These are phyloP conservation scores for Stichopus horrens DNA, from an alignment of 53 echinoderm and acorn worm species.

Conservation along the genomic window DNA sequence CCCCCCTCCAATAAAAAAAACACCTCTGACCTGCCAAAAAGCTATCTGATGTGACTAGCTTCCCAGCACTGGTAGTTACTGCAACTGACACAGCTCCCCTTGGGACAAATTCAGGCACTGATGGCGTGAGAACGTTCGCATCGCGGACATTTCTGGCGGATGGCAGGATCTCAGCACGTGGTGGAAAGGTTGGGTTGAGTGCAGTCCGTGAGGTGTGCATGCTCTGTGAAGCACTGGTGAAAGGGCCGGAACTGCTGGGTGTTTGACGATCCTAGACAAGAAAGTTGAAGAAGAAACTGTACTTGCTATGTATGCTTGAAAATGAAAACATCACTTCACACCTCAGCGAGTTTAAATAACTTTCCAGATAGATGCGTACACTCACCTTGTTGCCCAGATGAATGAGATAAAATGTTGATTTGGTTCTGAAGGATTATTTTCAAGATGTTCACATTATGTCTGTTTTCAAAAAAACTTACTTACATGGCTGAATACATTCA, in stretches of 20 bases:
- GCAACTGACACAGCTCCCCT: conserved; percentile 22
- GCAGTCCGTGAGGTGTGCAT: conserved; percentile 25
- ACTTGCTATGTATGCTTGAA: too few species aligned
- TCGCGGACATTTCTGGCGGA: conserved; percentile 59
- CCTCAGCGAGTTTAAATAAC: too few species aligned
- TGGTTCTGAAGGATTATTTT: too few species aligned
- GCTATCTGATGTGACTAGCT: conserved; percentile 15
- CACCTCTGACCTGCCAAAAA: neutral
- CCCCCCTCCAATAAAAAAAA: neutral
- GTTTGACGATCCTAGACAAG: conserved; percentile 17
- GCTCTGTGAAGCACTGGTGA: conserved; percentile 18
- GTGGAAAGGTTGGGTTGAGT: conserved; percentile 23
- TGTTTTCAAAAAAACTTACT: too few species aligned
- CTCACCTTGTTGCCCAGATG: too few species aligned
- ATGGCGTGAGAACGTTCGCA: conserved; percentile 20
- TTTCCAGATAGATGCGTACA: too few species aligned
- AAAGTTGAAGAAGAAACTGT: neutral
- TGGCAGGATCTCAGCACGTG: conserved; percentile 61
- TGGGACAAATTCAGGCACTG: conserved; percentile 93
- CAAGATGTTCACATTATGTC: too few species aligned
- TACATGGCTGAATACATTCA: too few species aligned
- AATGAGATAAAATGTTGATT: too few species aligned
- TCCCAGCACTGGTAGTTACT: conserved; percentile 42
- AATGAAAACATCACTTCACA: too few species aligned
- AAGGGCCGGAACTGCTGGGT: conserved; percentile 28